Conservation (phyloP, 2,888 invertebrate genomes). For the Nomada ruficornis region DNA sequence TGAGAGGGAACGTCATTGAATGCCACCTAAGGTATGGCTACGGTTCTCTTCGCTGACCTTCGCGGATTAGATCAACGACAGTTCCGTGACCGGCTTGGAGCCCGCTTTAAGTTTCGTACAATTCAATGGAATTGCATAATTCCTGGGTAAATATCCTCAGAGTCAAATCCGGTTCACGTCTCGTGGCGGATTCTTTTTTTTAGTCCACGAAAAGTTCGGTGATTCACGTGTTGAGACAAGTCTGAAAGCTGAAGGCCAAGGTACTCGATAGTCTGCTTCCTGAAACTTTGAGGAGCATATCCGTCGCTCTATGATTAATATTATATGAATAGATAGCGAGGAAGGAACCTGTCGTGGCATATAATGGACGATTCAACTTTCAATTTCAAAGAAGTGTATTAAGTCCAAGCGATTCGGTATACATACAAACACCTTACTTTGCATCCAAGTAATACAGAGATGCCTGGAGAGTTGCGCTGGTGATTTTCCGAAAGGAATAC, state of each 20-base stretch:
- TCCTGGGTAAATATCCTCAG: constrained; percentile 27
- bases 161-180: constrained; percentile 15
- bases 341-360: neutral
- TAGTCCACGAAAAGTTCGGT: neutral
- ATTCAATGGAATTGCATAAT: constrained; percentile 41
- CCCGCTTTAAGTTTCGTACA: constrained; percentile 28
- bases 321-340: neutral
- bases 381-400: constrained; percentile 29
- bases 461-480: neutral
- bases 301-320: no score
- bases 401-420: constrained; percentile 8
- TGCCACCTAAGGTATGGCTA: constrained; percentile 27
- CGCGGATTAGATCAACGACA: constrained; percentile 38
- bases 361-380: constrained; percentile 18
- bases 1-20: constrained; percentile 41
- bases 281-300: neutral
- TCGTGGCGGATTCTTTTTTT: neutral
- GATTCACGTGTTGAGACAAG: neutral
- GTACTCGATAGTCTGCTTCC: no score
- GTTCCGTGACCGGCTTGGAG: constrained; percentile 50
- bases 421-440: neutral
- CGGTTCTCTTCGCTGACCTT: constrained; percentile 51
- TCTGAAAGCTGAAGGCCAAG: neutral
- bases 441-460: neutral
- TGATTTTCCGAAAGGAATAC: constrained; percentile 9